These are phyloP conservation scores for Andrena trimmerana DNA, from an alignment of 2,888 invertebrate genomes.

Conservation along the genomic window DNA sequence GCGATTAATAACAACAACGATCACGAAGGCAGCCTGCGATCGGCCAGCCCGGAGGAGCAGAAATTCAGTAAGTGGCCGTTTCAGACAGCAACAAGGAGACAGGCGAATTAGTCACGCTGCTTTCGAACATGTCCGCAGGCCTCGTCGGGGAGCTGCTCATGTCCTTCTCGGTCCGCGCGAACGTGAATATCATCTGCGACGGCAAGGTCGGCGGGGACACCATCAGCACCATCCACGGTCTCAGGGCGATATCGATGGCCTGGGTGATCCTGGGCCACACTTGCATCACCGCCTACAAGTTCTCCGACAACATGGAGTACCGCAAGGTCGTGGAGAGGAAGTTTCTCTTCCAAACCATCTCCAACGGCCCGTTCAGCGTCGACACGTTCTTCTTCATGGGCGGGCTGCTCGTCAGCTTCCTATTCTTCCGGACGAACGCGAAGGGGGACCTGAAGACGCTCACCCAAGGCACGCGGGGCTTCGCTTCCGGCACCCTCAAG, in stretches of 20 bases:
- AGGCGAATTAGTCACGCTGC: background rate
- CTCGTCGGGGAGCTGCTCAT: slow-evolving; percentile 82
- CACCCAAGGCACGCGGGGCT: slow-evolving; percentile 85
- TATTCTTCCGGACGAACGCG: slow-evolving; percentile 91
- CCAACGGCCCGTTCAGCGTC: slow-evolving; percentile 85
- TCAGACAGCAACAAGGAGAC: background rate
- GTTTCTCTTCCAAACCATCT: slow-evolving; percentile 84
- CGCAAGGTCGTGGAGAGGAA: slow-evolving; percentile 83
- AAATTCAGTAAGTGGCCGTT: slow-evolving; percentile 76
- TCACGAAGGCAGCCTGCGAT: slow-evolving; percentile 74
- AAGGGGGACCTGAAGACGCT: slow-evolving; percentile 86
- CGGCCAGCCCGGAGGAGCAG: slow-evolving; percentile 73
- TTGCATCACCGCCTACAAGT: slow-evolving; percentile 92
- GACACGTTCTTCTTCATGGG: slow-evolving; percentile 86
- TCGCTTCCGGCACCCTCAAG: slow-evolving; percentile 84
- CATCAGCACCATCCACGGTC: slow-evolving; percentile 84
- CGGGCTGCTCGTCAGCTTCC: slow-evolving; percentile 93
- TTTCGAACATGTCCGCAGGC: slow-evolving; percentile 67
- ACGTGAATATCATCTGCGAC: slow-evolving; percentile 83
- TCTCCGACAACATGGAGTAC: slow-evolving; percentile 90
- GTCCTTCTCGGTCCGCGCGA: slow-evolving; percentile 83
- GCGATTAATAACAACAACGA: slow-evolving; percentile 70
- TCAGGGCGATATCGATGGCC: slow-evolving; percentile 84
- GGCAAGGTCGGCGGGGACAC: slow-evolving; percentile 83
- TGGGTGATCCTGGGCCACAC: slow-evolving; percentile 85